phyloP scores from a whole-genome alignment of 1,140 invertebrate genomes.

The Phocides pigmalion region DNA sequence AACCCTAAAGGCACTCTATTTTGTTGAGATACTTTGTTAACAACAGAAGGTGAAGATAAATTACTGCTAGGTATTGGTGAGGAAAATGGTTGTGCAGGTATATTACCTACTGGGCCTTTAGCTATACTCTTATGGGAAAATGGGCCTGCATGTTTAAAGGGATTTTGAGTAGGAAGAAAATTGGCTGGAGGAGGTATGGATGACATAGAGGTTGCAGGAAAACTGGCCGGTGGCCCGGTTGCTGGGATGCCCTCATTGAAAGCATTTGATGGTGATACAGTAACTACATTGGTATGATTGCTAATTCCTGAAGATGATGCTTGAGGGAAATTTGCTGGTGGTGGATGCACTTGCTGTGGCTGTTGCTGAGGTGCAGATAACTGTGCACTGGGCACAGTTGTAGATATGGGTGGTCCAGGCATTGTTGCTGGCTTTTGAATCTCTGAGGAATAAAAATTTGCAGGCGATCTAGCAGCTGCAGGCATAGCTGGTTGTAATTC shows the following conservation, averaged over 20 bases:
- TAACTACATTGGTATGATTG: conserved; percentile 9
- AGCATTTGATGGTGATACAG: conserved; percentile 6
- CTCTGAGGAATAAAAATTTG: conserved; percentile 31
- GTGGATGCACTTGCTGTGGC: conserved; percentile 21
- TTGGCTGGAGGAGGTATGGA: conserved; percentile 47
- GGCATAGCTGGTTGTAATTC: conserved; percentile 23
- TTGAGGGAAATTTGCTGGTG: conserved; percentile 20
- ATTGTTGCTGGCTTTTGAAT: conserved; percentile 28
- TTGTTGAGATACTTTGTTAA: conserved; percentile 60
- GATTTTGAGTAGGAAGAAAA: conserved; percentile 63
- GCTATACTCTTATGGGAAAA: conserved; percentile 70
- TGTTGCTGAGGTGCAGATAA: conserved; percentile 22
- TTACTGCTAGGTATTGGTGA: conserved; percentile 44
- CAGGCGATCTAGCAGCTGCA: not conserved
- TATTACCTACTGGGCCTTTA: conserved; percentile 47
- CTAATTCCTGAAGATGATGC: conserved; percentile 1
- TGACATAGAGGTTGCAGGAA: conserved; percentile 23
- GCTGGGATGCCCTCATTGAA: conserved; percentile 6
- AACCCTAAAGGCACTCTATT: conserved; percentile 60
- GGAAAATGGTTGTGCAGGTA: conserved; percentile 49
- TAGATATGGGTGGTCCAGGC: conserved; percentile 41
- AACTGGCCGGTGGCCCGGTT: conserved; percentile 16
- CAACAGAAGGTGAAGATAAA: conserved; percentile 56
- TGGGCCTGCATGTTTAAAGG: conserved; percentile 68
- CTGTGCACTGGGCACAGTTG: conserved; percentile 33